phyloP scores from a whole-genome alignment of 2,888 invertebrate species.

The Aricia artaxerxes region DNA sequence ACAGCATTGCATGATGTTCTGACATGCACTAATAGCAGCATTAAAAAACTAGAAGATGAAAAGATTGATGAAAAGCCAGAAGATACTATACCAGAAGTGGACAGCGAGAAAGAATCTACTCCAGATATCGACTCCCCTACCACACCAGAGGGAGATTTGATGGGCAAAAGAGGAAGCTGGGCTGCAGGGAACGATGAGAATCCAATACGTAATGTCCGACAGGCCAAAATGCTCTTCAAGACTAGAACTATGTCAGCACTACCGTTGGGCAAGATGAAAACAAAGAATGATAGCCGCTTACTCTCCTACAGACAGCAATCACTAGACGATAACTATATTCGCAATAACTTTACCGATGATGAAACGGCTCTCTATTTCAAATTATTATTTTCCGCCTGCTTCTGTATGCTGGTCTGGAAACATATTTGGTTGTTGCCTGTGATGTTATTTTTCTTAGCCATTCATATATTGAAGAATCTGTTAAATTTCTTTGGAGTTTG shows the following conservation, averaged over 20 bases:
- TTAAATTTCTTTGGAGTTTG: constrained; percentile 76
- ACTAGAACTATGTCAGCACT: constrained; percentile 71
- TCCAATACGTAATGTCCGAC: constrained; percentile 58
- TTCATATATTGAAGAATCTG: constrained; percentile 82
- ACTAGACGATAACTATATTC: constrained; percentile 70
- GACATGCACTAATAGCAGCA: constrained; percentile 49
- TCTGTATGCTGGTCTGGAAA: constrained; percentile 92
- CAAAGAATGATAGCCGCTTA: constrained; percentile 64
- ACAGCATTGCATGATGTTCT: constrained; percentile 60
- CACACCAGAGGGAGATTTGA: constrained; percentile 53
- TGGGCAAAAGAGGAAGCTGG: constrained; percentile 50
- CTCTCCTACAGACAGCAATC: constrained; percentile 68
- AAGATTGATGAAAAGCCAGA: constrained; percentile 52
- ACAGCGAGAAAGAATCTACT: constrained; percentile 60
- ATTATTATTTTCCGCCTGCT: constrained; percentile 89
- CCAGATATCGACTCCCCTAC: constrained; percentile 63
- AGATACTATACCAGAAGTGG: constrained; percentile 51
- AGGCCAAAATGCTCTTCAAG: constrained; percentile 69
- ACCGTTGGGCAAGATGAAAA: constrained; percentile 62
- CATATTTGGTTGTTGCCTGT: constrained; percentile 91
- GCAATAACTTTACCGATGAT: constrained; percentile 70
- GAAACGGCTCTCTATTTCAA: constrained; percentile 88
- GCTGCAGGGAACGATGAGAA: constrained; percentile 51
- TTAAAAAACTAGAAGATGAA: constrained; percentile 31
- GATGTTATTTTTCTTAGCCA: constrained; percentile 87